These are phyloP conservation scores for Chloroclysta siterata DNA, from an alignment of 2,888 invertebrate species.

Conservation along the genomic window DNA sequence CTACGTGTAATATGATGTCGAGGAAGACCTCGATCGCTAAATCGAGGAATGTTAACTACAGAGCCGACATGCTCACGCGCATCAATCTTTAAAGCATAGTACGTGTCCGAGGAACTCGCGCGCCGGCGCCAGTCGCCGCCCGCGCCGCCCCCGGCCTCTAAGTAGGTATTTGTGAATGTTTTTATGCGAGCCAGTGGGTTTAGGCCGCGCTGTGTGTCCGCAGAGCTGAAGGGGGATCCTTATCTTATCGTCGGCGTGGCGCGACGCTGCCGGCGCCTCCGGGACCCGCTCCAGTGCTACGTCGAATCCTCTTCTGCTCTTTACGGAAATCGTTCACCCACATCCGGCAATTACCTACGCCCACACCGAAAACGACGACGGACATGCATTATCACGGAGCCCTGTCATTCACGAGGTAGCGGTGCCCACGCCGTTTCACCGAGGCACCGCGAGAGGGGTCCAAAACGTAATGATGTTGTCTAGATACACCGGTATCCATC, in stretches of 20 bases:
- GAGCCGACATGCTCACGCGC: constrained; percentile 55
- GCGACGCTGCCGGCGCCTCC: constrained; percentile 60
- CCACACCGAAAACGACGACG: constrained; percentile 55
- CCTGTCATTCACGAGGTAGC: constrained; percentile 66
- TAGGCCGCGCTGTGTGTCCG: constrained; percentile 45
- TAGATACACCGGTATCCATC: constrained; percentile 74
- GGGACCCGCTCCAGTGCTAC: constrained; percentile 43
- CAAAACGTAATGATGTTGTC: constrained; percentile 75
- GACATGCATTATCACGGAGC: constrained; percentile 57
- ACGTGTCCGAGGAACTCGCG: constrained; percentile 51
- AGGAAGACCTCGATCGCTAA: constrained; percentile 43
- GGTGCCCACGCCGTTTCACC: constrained; percentile 67
- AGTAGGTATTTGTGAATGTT: constrained; percentile 66
- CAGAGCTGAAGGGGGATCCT: constrained; percentile 46
- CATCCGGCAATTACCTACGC: constrained; percentile 60
- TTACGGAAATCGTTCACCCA: constrained; percentile 60
- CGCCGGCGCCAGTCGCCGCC: constrained; percentile 53
- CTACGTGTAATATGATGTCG: constrained; percentile 30
- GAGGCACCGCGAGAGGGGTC: constrained; percentile 63
- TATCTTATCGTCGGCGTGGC: constrained; percentile 64
- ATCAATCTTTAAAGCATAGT: constrained; percentile 57
- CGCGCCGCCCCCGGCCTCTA: constrained; percentile 57
- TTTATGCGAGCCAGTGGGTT: constrained; percentile 63
- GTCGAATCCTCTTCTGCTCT: constrained; percentile 40
- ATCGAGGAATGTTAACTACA: constrained; percentile 41